Evolutionary conservation across 1,140 invertebrate genomes (phyloP).

Genomic region (Sinonovacula constricta): DNA sequence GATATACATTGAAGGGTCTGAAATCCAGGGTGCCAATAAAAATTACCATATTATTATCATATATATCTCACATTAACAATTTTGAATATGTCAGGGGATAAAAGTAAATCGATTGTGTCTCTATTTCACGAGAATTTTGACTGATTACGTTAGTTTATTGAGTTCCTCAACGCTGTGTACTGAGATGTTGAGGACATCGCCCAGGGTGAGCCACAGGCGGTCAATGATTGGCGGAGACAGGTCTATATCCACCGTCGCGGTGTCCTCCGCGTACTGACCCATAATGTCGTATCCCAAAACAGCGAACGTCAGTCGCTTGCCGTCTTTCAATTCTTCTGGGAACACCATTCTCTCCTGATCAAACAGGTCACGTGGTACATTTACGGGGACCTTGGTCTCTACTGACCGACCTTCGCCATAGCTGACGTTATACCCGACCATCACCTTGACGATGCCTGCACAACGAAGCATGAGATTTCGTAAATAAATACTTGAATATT

Average conservation of each 20-base stretch:
- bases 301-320: not conserved
- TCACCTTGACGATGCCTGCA: conserved; percentile 21
- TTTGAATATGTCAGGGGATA: too few relatives aligned
- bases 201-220: not conserved
- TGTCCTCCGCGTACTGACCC: not conserved
- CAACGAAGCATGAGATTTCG: too few relatives aligned
- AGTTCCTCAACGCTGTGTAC: not conserved
- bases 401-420: not conserved
- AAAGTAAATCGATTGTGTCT: not conserved
- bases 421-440: not conserved
- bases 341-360: not conserved
- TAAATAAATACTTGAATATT: too few relatives aligned
- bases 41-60: too few relatives aligned
- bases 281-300: not conserved
- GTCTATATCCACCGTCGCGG: not conserved
- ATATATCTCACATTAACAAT: too few relatives aligned
- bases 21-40: too few relatives aligned
- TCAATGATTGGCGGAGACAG: not conserved
- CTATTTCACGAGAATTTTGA: too few relatives aligned
- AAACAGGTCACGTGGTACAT: conserved; percentile 13
- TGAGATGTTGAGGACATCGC: not conserved
- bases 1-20: too few relatives aligned
- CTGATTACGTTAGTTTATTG: not conserved
- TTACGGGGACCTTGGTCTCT: not conserved
- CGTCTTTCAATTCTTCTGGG: not conserved